Evolutionary conservation across 2,797 vertebrate species (phyloP).

Genomic region (Gambelia wislizenii): DNA sequence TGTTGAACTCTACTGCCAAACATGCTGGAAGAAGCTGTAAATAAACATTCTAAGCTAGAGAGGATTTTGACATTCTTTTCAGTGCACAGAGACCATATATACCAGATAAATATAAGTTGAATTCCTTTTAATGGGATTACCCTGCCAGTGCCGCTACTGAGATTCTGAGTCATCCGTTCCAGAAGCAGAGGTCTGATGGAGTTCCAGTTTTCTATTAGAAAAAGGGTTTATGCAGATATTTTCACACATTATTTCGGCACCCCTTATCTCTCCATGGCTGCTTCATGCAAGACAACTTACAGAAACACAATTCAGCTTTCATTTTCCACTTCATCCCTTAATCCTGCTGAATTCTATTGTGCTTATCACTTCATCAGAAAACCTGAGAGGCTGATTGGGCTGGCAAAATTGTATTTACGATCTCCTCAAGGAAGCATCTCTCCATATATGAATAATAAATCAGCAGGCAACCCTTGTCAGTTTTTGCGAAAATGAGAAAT

Average conservation of each 20-base stretch:
- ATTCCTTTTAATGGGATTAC: conserved; percentile 50
- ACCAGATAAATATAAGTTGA: conserved; percentile 31
- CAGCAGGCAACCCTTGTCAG: conserved; percentile 58
- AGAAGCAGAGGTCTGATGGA: conserved; percentile 29
- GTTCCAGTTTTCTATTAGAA: conserved; percentile 42
- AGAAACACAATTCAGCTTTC: conserved; percentile 62
- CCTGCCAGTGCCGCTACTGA: conserved; percentile 15
- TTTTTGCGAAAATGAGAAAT: conserved; percentile 68
- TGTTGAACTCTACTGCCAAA: background rate
- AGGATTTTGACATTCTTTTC: conserved; percentile 31
- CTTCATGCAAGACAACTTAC: conserved; percentile 51
- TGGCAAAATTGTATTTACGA: conserved; percentile 65
- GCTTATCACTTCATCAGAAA: conserved; percentile 66
- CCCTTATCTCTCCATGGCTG: conserved; percentile 50
- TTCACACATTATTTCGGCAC: conserved; percentile 37
- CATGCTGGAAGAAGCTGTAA: conserved; percentile 28
- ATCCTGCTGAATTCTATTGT: conserved; percentile 62
- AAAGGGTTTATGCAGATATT: conserved; percentile 52
- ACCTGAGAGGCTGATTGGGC: conserved; percentile 50
- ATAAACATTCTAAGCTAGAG: conserved; percentile 39
- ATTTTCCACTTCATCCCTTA: conserved; percentile 67
- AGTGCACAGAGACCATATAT: background rate
- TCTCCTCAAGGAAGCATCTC: conserved; percentile 61
- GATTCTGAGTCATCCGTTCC: conserved; percentile 18
- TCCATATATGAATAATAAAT: conserved; percentile 69